Base-by-base conservation (phyloP, 2,113 vertebrate genomes). In the Leiothrix lutea region DNA sequence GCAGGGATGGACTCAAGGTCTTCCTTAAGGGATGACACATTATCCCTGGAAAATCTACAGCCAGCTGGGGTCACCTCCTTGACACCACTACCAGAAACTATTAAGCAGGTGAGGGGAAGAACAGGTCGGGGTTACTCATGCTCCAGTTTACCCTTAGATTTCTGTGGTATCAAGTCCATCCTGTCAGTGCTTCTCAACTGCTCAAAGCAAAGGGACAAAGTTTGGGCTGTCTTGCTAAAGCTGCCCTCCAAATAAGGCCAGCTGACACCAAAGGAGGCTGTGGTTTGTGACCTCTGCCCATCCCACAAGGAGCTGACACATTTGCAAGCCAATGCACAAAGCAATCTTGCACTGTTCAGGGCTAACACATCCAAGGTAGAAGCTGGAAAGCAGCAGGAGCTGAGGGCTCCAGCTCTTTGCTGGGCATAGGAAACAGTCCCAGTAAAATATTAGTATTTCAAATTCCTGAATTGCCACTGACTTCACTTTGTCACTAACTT, bases 301-400 rank as follows among this genome's bases (percentile, higher is more conserved):
- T 18, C 61, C 47, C 61, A 81, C 70, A 35, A 29, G 42, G 31
- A 78, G 84, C 65, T 66, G 42, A 62, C 58, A 35, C 0, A 2
- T 6, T 4, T 2, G 8, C 45, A 50, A 50, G 31, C 29, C 51
- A 33, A 21, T 16, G 64, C 19, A 38, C 16, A 33, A 3, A 5
- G 35, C 58, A 69, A 23, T 9, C 47, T 56, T 57, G 35, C 83
- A 73, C 29, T 0, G 0, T 21, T 28, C 6, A 38, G 2, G 14
- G 84, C 38, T 24, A n/a, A 36, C 0, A 0, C 24, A 14, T 12
- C 50, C 79, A 38, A 29, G 51, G 53, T 0, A 36, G 26, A 44
- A 70, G 64, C 3, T 42, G 12, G 12, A 26, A 57, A 2, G 6
- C 42, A 54, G 8, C 17, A 19, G 14, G 42, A 64, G 36, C 5